phyloP scores from a whole-genome alignment of 2,888 invertebrate species.

The Cylindroiulus punctatus region DNA sequence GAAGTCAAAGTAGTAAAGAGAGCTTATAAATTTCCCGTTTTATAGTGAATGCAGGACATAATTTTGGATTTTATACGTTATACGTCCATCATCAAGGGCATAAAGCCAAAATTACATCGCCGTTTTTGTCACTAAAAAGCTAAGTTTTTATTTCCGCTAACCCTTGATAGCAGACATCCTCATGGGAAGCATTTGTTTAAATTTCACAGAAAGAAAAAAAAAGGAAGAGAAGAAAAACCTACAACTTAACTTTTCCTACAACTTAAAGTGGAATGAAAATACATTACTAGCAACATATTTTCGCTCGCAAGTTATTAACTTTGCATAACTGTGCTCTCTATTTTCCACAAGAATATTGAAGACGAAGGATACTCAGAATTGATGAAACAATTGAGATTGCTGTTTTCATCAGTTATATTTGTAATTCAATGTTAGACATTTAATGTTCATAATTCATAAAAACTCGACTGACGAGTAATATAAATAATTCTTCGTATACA shows the following conservation, averaged over 20 bases:
- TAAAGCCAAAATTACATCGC: conserved; percentile 24
- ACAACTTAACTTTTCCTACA: neutral
- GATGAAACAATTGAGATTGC: no score
- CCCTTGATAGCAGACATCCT: conserved; percentile 17
- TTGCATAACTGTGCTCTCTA: no score
- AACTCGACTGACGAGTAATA: no score
- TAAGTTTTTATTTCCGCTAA: neutral
- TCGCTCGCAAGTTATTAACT: no score
- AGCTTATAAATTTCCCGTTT: conserved; percentile 8
- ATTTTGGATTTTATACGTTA: conserved; percentile 37
- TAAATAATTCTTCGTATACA: no score
- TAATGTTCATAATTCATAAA: no score
- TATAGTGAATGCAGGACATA: neutral
- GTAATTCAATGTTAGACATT: no score
- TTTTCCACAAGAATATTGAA: no score
- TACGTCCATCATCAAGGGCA: neutral
- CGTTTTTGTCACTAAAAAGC: conserved; percentile 1
- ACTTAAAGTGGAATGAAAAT: no score
- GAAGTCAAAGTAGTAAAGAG: neutral
- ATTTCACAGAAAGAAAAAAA: neutral
- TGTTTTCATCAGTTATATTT: no score
- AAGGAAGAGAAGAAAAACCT: neutral
- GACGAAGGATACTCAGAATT: no score
- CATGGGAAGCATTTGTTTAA: neutral
- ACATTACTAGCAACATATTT: no score